Evolutionary conservation across 2,888 invertebrate genomes (phyloP).

Genomic region (Acleris emargana): DNA sequence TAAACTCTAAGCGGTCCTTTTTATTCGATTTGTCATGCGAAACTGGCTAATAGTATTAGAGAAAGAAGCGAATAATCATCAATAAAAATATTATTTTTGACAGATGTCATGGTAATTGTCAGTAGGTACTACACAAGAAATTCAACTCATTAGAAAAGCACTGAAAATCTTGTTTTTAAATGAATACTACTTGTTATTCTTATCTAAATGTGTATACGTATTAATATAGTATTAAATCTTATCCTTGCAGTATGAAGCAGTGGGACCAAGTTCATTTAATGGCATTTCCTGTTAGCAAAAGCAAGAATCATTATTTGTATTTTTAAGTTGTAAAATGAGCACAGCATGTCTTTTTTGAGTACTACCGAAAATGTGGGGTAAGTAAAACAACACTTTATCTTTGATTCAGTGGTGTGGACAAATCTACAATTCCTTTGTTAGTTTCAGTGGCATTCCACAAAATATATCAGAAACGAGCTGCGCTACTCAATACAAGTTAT

Average conservation of each 20-base stretch:
- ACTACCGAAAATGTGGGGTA: constrained; percentile 82
- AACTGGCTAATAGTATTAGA: constrained; percentile 15
- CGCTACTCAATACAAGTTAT: constrained; percentile 80
- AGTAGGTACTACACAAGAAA: constrained; percentile 50
- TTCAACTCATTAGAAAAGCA: constrained; percentile 50
- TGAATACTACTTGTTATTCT: constrained; percentile 41
- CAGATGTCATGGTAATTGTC: constrained; percentile 73
- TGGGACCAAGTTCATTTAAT: constrained; percentile 68
- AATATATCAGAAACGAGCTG: constrained; percentile 80
- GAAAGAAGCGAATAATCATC: constrained; percentile 28
- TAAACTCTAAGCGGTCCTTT: constrained; percentile 10
- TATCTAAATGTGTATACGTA: constrained; percentile 39
- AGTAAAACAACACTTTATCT: constrained; percentile 44
- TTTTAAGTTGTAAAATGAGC: constrained; percentile 75
- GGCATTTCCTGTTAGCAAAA: constrained; percentile 56
- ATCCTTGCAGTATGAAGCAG: constrained; percentile 68
- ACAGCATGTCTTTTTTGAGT: constrained; percentile 82
- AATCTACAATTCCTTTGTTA: constrained; percentile 42
- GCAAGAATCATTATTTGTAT: constrained; percentile 53
- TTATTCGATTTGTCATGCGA: background rate
- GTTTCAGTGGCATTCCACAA: constrained; percentile 81
- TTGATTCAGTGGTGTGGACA: constrained; percentile 3
- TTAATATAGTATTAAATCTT: constrained; percentile 38
- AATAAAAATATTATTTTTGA: constrained; percentile 58
- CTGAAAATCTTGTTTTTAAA: constrained; percentile 57